These are phyloP conservation scores for Scomber japonicus DNA, from an alignment of 2,113 vertebrate genomes.

Conservation along the genomic window DNA sequence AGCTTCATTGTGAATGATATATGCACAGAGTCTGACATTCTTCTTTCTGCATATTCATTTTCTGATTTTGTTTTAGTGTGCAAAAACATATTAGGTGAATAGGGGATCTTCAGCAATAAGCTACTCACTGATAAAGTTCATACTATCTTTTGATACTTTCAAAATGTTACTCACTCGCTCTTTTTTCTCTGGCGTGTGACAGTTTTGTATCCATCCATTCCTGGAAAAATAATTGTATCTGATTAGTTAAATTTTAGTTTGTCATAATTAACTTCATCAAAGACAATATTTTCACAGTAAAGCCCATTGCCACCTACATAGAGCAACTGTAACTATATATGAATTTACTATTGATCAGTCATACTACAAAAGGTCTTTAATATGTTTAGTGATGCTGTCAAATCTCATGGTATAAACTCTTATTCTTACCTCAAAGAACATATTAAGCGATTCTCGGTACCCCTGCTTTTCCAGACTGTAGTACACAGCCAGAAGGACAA, in stretches of 20 bases:
- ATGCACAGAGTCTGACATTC: too few relatives aligned
- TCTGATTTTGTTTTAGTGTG: too few relatives aligned
- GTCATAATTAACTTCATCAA: too few relatives aligned
- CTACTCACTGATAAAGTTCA: not conserved
- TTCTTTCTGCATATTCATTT: too few relatives aligned
- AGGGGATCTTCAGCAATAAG: too few relatives aligned
- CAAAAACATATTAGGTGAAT: too few relatives aligned
- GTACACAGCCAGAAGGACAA: slow-evolving; percentile 41
- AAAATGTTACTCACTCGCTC: slow-evolving; percentile 44
- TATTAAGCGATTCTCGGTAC: not conserved
- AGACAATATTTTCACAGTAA: too few relatives aligned
- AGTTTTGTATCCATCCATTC: not conserved
- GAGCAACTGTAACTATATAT: not conserved
- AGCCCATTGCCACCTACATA: too few relatives aligned
- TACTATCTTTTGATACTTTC: too few relatives aligned
- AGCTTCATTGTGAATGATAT: too few relatives aligned
- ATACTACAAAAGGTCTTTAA: not conserved
- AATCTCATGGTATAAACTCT: not conserved
- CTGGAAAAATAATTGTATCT: not conserved
- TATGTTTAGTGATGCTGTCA: not conserved
- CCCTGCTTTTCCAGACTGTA: slow-evolving; percentile 15
- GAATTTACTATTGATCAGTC: too few relatives aligned
- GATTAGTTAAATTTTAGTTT: not conserved
- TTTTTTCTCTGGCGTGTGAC: slow-evolving; percentile 30
- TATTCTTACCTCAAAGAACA: slow-evolving; percentile 33